Evolutionary conservation across 2,797 vertebrate species (phyloP), one percentile per base, ranked within the genome.

Genomic region (Hozukius guyotensis): DNA sequence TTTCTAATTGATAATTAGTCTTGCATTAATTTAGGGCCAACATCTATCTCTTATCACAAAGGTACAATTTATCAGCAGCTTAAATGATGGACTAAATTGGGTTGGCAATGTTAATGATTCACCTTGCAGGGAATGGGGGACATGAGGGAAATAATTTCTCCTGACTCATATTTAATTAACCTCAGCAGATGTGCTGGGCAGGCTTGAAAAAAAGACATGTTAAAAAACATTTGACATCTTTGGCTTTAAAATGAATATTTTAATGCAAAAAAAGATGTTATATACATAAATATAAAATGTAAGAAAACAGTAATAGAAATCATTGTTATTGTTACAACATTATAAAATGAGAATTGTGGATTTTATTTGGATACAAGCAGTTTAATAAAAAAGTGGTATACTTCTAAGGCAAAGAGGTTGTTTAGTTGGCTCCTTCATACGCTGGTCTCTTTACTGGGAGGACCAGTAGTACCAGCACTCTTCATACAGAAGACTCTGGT

Each of bases 1-100:
- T 76, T 86, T 86, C 82, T 87, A 94, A 94, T 93, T 93, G 93
- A 95, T 95, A 94, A 95, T 95, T 94, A 94, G 90, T 92, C 88
- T 84, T 87, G 74, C 88, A 87, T 93, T 94, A 90, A 94, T 93
- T 92, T 86, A 22, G 75, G 90, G 88, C 83, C 84, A 86, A 87
- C 90, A 88, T 91, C 87, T 91, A 93, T 93, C 89, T 93, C 92
- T 94, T 92, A 94, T 95, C 90, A 92, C 93, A 92, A 92, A 93
- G 89, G 89, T 88, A 87, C 85, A 84, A 88, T 92, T 92, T 92
- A 94, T 94, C 93, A 89, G 86, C 84, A 57, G 85, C 90, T 91
- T 89, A 89, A 84, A 93, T 76, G 86, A 92, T 87, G 80, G 91
- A 87, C 91, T 91, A 91, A 94, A 94, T 90, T 91, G 82, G 78